Evolutionary conservation across 1,140 invertebrate genomes (phyloP), one percentile per base, ranked within the genome.

Genomic region (Samia ricini): DNA sequence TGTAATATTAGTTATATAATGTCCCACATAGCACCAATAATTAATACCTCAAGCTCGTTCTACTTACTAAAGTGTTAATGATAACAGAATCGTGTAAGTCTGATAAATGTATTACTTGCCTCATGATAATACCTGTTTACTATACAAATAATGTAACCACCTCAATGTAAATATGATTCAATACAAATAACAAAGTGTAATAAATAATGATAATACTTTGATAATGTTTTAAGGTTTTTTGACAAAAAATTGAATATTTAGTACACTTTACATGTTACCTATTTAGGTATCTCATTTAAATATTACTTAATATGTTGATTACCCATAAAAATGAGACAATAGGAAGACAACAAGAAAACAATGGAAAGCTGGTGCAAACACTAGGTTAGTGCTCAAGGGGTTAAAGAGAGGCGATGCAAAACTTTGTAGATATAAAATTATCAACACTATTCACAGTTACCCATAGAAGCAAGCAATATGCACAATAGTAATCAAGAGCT

Each of bases 11-110:
- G 12, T 12, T 12, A 42, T 42, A 42, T 42, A 42, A 15, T n/a
- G 7, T 42, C 3, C 33, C 33, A 7, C 68, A 61, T 69, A 66
- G 21, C 55, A 69, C 59, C 64, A 76, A 76, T 73, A 71, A 72
- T 42, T 1, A 42, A 42, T 42, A 42, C 33, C n/a, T 12, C 12
- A 12, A 42, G 33, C 15, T 29, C 26, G 12, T 42, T 15, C 33
- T 42, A 42, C 33, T 42, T 10, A 42, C 33, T 42, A 1, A 12
- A 42, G 10, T 42, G n/a, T 12, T 42, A 12, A 15, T 42, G 33
- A 42, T 42, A 42, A 42, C 33, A 42, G 33, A 0, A 12, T 15
- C 4, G 33, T 42, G 33, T 42, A 42, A 42, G 3, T 42, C 15
- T 42, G 33, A 42, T 42, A 42, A 42, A 8, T 15, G 33, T 42